A percentile compares a stretch with the other conserved stretches of the same genome.
Conservation (phyloP, 2,888 invertebrate species). For the Dione vanillae region DNA sequence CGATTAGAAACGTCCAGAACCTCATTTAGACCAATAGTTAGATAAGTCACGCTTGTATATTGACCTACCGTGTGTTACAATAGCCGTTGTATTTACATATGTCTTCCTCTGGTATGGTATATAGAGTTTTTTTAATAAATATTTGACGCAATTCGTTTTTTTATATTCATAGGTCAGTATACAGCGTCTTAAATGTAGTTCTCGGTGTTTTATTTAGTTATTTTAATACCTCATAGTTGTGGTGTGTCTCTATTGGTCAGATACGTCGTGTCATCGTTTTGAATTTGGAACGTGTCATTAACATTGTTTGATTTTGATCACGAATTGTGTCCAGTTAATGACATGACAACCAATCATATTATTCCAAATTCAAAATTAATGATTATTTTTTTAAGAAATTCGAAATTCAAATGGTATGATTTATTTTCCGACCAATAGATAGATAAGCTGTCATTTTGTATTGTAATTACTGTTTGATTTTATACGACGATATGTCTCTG, state of each 20-base stretch:
- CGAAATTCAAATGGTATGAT: not conserved
- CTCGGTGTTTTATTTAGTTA: conserved; percentile 30
- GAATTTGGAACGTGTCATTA: conserved; percentile 19
- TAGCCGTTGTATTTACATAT: conserved; percentile 2
- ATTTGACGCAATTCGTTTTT: not conserved
- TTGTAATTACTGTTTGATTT: conserved; percentile 15
- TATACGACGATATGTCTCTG: conserved; percentile 27
- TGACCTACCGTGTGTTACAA: conserved; percentile 20
- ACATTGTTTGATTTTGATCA: not conserved
- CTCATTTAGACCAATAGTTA: conserved; percentile 64
- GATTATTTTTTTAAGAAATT: not conserved
- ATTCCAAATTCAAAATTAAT: conserved; percentile 14
- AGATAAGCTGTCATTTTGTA: conserved; percentile 21
- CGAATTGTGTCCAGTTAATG: not conserved
- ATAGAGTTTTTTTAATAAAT: not conserved
- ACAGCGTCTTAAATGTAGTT: conserved; percentile 15
- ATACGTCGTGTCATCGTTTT: conserved; percentile 9
- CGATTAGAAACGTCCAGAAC: conserved; percentile 63
- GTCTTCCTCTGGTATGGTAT: conserved; percentile 10
- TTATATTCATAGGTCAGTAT: conserved; percentile 16
- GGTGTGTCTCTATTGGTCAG: conserved; percentile 35
- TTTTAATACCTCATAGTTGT: conserved; percentile 28
- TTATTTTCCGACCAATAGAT: conserved; percentile 23
- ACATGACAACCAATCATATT: not conserved
- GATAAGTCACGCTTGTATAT: conserved; percentile 31